Evolutionary conservation across 2,888 invertebrate species (phyloP).

Genomic region (Nemapogon koenigi): DNA sequence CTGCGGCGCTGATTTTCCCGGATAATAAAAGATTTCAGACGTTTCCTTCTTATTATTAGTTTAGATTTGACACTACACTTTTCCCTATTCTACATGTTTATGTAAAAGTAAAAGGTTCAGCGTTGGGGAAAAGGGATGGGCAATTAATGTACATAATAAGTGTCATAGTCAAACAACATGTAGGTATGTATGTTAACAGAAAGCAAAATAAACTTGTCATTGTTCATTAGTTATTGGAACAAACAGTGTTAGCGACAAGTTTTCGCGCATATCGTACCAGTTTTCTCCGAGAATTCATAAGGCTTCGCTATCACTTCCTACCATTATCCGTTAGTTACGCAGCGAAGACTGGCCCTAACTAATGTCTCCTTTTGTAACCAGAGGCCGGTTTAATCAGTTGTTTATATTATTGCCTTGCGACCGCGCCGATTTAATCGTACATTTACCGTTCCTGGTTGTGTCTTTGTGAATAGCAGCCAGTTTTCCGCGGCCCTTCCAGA

Average conservation of each 20-base stretch:
- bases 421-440: conserved; percentile 50
- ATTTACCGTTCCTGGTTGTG: conserved; percentile 58
- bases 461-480: conserved; percentile 30
- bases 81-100: no score
- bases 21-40: conserved; percentile 5
- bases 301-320: conserved; percentile 43
- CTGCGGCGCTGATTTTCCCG: conserved; percentile 5
- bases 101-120: no score
- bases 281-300: conserved; percentile 27
- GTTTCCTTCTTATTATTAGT: no score
- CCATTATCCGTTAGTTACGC: conserved; percentile 48
- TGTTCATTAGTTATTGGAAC: no score
- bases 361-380: conserved; percentile 61
- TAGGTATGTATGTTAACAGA: no score
- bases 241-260: no score
- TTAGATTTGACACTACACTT: no score
- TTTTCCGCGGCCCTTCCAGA: conserved; percentile 25
- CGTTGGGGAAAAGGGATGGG: no score
- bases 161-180: no score
- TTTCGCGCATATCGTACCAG: conserved; percentile 34
- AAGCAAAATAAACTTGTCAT: no score
- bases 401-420: conserved; percentile 56
- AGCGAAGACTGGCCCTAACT: conserved; percentile 41
- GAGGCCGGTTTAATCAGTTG: conserved; percentile 55
- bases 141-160: no score